Base-by-base conservation (phyloP, 2,113 vertebrate species). In the Tragulus kanchil region DNA sequence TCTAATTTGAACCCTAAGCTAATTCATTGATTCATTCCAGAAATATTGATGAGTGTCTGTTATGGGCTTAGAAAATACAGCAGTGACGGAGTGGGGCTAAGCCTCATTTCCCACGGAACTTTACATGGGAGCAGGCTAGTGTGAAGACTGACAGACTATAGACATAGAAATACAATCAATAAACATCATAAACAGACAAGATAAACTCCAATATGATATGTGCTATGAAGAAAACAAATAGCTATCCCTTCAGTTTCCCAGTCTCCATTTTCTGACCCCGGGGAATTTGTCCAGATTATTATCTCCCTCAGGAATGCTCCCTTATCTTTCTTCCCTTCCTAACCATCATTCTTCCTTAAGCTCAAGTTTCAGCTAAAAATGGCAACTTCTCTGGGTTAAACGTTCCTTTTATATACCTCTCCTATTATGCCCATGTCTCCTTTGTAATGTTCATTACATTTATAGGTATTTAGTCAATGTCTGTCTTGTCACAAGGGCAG, bases 131-230 rank as follows among this genome's bases (percentile, higher is more conserved):
- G 19, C 0, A 0, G 26, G 42, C 36, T 64, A 85, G 58, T 45
- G 19, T 64, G 54, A 93, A 96, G n/a, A 65, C n/a, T 58, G 75
- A 89, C 17, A 61, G 61, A 87, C 45, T 69, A 64, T 56, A 96
- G 93, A 87, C 67, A 73, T 45, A 92, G 31, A 94, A 89, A 95
- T 88, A 82, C 62, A 95, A 86, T 90, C 21, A 92, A 71, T 73
- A 91, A 82, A 56, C 8, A 90, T 69, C 48, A 64, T 52, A 77
- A 89, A 95, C 25, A 88, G n/a, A 90, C 23, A 67, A 73, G 26
- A 61, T 67, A 83, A 56, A 95, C 73, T 91, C 31, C 26, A 0
- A n/a, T 73, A 77, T 42, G 52, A 31, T 25, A 15, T 64, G 42
- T 36, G 21, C 14, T 79, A 71, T 56, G 42, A 90, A 88, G 75